Conservation (phyloP, 2,888 invertebrate species). For the Ariolimax columbianus region DNA sequence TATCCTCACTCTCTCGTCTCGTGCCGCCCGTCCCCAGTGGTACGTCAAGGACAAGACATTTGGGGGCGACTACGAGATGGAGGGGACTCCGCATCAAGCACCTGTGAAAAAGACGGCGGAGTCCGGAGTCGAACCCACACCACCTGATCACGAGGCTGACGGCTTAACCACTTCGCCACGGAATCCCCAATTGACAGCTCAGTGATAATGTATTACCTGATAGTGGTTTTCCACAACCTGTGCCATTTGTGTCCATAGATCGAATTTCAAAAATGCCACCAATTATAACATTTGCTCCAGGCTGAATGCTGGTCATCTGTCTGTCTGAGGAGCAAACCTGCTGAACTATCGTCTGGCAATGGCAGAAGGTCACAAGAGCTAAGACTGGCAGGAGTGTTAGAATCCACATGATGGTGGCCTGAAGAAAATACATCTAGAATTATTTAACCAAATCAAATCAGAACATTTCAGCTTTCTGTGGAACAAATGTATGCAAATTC, state of each 20-base stretch:
- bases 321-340: slow-evolving; percentile 62
- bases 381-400: slow-evolving; percentile 49
- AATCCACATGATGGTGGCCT: slow-evolving; percentile 54
- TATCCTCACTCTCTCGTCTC: no score
- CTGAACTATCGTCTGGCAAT: slow-evolving; percentile 57
- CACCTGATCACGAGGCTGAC: no score
- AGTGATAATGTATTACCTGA: slow-evolving; percentile 54
- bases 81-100: no score
- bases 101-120: no score
- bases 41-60: no score
- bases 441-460: no score
- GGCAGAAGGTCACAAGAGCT: slow-evolving; percentile 50
- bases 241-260: slow-evolving; percentile 52
- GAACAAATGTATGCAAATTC: no score
- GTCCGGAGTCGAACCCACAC: no score
- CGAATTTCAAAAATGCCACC: slow-evolving; percentile 67
- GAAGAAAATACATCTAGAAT: neutral
- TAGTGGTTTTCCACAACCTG: slow-evolving; percentile 63
- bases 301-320: slow-evolving; percentile 55
- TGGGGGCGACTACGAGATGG: no score
- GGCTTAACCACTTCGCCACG: no score
- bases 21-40: no score
- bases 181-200: neutral
- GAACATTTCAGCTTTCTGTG: no score
- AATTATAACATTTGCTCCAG: slow-evolving; percentile 63